Evolutionary conservation across 2,888 invertebrate genomes (phyloP), one percentile per base, ranked within the genome.

Genomic region (Deilephila porcellus): DNA sequence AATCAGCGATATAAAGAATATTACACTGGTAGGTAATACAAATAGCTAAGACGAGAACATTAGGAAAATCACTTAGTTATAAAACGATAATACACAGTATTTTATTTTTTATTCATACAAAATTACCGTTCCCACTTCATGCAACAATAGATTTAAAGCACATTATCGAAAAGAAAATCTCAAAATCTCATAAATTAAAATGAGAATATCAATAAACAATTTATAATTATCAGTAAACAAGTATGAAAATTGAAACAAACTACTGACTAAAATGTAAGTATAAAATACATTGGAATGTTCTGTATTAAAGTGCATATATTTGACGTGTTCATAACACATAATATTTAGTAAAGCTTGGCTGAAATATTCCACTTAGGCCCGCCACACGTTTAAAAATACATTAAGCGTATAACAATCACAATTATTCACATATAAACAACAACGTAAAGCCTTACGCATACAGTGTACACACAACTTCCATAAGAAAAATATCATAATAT

Each of bases 371-470:
- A 83, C 81, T 86, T 88, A 90, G 88, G 89, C 89, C 90, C 79
- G 80, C 79, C 78, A 78, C 72, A 74, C 71, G 70, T 75, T 63
- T 71, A 71, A 63, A 53, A 73, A 70, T 73, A 73, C 19, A 71
- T 71, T 63, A 89, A 90, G 90, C 91, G 89, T 91, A 88, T 82
- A 78, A 79, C 77, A 85, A 90, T 91, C 90, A 92, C 91, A 88
- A 83, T 84, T 83, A 83, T 82, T 82, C 81, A 56, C 56, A 80
- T 78, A 83, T 85, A 86, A 85, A 89, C 85, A 71, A 85, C 80
- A 64, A 45, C 64, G 14, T 25, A 67, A 67, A 67, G 67, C 67
- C 25, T 67, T 52, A 67, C 52, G 20, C 25, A 67, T 25, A 52
- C 17, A 29, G 17, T 67, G 52, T 52, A 52, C n/a, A 52, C 45